These are phyloP conservation scores for Lepidurus couesii DNA, from an alignment of 1,140 invertebrate species.

Conservation along the genomic window DNA sequence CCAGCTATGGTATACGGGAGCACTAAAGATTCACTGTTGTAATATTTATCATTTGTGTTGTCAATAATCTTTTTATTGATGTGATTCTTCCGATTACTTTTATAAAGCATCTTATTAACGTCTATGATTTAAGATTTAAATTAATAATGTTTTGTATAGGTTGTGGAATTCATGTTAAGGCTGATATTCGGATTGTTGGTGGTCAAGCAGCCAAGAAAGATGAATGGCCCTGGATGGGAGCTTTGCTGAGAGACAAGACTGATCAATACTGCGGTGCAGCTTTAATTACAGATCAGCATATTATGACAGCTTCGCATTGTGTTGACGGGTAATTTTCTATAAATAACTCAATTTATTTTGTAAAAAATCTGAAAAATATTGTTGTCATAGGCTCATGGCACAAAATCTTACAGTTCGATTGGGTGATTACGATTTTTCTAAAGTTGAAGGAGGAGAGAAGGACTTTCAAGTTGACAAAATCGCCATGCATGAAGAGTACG, in stretches of 20 bases:
- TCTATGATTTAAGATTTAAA: neutral
- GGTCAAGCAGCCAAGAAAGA: constrained; percentile 58
- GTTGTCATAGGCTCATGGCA: constrained; percentile 37
- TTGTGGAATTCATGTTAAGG: constrained; percentile 59
- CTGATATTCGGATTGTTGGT: constrained; percentile 53
- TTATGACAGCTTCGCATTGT: constrained; percentile 75
- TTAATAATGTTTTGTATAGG: constrained; percentile 45
- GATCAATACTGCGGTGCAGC: constrained; percentile 64
- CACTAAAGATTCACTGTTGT: neutral
- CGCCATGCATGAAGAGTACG: constrained; percentile 39
- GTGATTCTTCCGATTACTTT: neutral
- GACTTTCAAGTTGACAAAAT: constrained; percentile 37
- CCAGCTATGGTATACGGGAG: neutral
- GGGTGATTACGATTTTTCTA: constrained; percentile 42
- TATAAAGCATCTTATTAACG: neutral
- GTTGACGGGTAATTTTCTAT: constrained; percentile 41
- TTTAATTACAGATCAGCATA: constrained; percentile 67
- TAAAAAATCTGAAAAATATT: neutral
- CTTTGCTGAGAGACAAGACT: constrained; percentile 52
- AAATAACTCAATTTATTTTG: neutral
- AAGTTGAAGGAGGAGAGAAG: constrained; percentile 36
- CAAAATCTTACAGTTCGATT: constrained; percentile 41
- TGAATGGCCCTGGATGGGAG: constrained; percentile 79
- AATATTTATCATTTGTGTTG: neutral
- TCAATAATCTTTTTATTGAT: neutral